Evolutionary conservation across 2,113 vertebrate genomes (phyloP).

Genomic region (Periophthalmodon schlosseri): DNA sequence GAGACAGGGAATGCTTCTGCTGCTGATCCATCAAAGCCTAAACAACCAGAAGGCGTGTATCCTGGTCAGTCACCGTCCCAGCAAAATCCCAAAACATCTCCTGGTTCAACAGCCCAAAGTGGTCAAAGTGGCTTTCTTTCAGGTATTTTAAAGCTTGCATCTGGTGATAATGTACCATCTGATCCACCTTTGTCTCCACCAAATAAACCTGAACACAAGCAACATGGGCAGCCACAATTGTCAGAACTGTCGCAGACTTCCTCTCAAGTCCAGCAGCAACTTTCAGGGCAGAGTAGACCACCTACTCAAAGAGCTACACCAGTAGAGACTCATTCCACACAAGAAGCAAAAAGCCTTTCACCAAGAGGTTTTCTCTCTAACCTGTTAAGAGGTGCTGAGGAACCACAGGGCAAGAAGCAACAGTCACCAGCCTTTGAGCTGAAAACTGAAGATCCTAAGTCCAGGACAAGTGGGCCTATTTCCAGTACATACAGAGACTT

Average conservation of each 20-base stretch:
- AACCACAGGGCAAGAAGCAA: slow-evolving; percentile 58
- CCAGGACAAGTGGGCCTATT: slow-evolving; percentile 66
- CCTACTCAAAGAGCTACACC: slow-evolving; percentile 71
- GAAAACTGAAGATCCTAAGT: slow-evolving; percentile 56
- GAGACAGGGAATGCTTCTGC: slow-evolving; percentile 31
- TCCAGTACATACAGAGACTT: slow-evolving; percentile 80
- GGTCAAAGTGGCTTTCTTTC: slow-evolving; percentile 70
- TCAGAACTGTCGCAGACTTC: slow-evolving; percentile 25
- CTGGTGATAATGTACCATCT: slow-evolving; percentile 70
- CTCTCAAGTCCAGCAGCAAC: slow-evolving; percentile 42
- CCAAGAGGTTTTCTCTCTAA: slow-evolving; percentile 79
- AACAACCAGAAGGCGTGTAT: slow-evolving; percentile 66
- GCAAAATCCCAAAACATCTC: slow-evolving; percentile 34
- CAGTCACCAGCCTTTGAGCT: slow-evolving; percentile 45
- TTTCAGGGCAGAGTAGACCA: slow-evolving; percentile 54
- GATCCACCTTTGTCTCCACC: slow-evolving; percentile 42
- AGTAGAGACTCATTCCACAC: slow-evolving; percentile 57
- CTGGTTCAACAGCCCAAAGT: slow-evolving; percentile 41
- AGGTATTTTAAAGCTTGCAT: slow-evolving; percentile 79
- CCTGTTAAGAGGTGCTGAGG: slow-evolving; percentile 78
- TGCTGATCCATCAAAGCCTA: slow-evolving; percentile 50
- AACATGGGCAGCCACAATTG: slow-evolving; percentile 28
- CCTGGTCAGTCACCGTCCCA: slow-evolving; percentile 61
- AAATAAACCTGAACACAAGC: slow-evolving; percentile 9
- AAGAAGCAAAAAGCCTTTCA: slow-evolving; percentile 51